Base-by-base conservation (phyloP, 2,113 vertebrate genomes). In the Xiphophorus couchianus region DNA sequence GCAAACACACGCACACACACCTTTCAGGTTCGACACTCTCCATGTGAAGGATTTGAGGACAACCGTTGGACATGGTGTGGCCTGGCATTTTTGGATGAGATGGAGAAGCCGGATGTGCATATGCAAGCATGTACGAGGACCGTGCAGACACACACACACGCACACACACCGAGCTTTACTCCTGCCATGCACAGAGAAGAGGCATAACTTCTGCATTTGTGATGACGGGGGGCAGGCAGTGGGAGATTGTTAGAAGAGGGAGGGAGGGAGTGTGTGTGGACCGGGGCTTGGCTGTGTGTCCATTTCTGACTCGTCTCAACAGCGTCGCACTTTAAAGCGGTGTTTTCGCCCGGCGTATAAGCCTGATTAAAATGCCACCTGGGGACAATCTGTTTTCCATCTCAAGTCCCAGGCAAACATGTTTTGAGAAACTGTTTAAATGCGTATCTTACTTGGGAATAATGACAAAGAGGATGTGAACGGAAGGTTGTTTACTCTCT, bases 61-160 rank as follows among this genome's bases (percentile, higher is more conserved):
- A 93, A 94, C 93, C 91, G 54, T 95, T 95, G 94, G 95, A 96
- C 94, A 95, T 95, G 94, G 94, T 94, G 91, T 92, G 90, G 92
- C 92, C 93, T 83, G 93, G 93, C 88, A 73, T 88, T 89, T 44
- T 86, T 88, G 77, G 77, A 85, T 78, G 73, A 76, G 60, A 83
- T 78, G 83, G 86, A 91, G 93, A 92, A 74, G 79, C 66, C 77
- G 74, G 12, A 90, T 81, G 89, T 77, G 42, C 76, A 42, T 69
- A 73, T 15, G 73, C 58, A 69, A 58, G 80, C 67, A 71, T 69
- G 71, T 84, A 90, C 89, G 92, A 75, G 22, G 73, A 88, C 91
- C 95, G 94, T 94, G 93, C 91, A 82, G 74, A 93, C 51, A 81
- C 75, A 66, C 69, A 62, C 64, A 76, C 93, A 93, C 90, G 87